phyloP scores from a whole-genome alignment of 2,113 vertebrate genomes.

The Brachyhypopomus gauderio region DNA sequence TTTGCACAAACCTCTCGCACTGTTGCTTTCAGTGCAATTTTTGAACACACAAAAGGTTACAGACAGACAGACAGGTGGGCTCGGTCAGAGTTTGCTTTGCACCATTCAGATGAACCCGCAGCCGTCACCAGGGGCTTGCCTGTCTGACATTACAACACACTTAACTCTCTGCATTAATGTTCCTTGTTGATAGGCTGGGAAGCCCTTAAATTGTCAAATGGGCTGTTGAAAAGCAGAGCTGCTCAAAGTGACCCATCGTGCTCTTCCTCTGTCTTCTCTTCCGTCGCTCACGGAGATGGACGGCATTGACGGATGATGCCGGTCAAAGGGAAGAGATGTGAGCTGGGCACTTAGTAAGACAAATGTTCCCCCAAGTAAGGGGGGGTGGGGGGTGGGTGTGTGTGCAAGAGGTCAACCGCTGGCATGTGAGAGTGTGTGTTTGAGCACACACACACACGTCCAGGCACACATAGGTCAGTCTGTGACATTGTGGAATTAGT shows the following conservation, averaged over 20 bases:
- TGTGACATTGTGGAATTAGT: not conserved
- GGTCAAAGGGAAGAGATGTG: constrained; percentile 13
- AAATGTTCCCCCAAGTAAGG: constrained; percentile 17
- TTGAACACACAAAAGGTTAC: not conserved
- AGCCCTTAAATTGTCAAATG: not conserved
- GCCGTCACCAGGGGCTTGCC: not conserved
- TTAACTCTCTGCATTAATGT: not conserved
- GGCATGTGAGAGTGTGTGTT: not conserved
- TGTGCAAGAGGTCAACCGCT: constrained; percentile 16
- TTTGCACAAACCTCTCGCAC: not conserved
- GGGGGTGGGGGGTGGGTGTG: not conserved
- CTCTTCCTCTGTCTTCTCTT: not conserved
- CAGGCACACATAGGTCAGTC: not conserved
- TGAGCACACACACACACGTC: not conserved
- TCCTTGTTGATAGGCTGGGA: not conserved
- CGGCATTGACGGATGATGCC: constrained; percentile 29
- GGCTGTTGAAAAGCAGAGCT: not conserved
- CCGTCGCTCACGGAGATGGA: constrained; percentile 31
- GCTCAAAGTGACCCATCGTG: not conserved
- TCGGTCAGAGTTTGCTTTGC: not conserved
- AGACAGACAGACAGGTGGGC: not conserved
- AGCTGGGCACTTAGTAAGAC: constrained; percentile 18
- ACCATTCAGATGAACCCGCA: not conserved
- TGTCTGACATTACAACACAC: not conserved
- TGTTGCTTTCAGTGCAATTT: not conserved